Conservation (phyloP, 2,888 invertebrate species). For the Andrena camellia region DNA sequence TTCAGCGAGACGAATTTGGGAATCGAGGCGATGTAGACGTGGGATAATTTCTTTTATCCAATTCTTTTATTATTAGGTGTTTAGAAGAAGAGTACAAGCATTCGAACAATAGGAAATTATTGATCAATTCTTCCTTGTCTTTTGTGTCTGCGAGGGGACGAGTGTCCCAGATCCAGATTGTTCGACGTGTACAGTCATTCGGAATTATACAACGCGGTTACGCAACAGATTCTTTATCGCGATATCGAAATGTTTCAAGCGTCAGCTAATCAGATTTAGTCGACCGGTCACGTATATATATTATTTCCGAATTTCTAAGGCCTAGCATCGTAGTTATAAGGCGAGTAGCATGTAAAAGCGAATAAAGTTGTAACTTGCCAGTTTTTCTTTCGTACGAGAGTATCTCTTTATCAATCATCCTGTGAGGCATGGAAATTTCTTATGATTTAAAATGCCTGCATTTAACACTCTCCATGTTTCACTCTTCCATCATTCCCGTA, state of each 20-base stretch:
- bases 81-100: background rate
- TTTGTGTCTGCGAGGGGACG: background rate
- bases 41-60: slow-evolving; percentile 17
- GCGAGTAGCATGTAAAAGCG: slow-evolving; percentile 55
- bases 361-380: slow-evolving; percentile 68
- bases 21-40: background rate
- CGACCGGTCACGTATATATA: slow-evolving; percentile 35
- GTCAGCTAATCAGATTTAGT: slow-evolving; percentile 47
- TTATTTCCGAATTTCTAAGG: slow-evolving; percentile 59
- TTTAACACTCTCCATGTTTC: too few species aligned
- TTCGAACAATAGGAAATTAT: background rate
- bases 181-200: slow-evolving; percentile 37
- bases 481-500: too few species aligned
- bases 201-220: slow-evolving; percentile 27
- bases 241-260: slow-evolving; percentile 39
- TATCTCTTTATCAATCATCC: slow-evolving; percentile 17
- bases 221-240: slow-evolving; percentile 23
- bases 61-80: slow-evolving; percentile 14
- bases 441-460: too few species aligned
- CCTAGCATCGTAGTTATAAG: slow-evolving; percentile 64
- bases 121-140: background rate
- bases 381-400: slow-evolving; percentile 56
- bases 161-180: slow-evolving; percentile 3
- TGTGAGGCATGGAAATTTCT: background rate
- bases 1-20: slow-evolving; percentile 12